Percentiles rank a stretch among this genome's conserved stretches.
phyloP scores from a whole-genome alignment of 1,140 invertebrate genomes.

The Trissolcus basalis region DNA sequence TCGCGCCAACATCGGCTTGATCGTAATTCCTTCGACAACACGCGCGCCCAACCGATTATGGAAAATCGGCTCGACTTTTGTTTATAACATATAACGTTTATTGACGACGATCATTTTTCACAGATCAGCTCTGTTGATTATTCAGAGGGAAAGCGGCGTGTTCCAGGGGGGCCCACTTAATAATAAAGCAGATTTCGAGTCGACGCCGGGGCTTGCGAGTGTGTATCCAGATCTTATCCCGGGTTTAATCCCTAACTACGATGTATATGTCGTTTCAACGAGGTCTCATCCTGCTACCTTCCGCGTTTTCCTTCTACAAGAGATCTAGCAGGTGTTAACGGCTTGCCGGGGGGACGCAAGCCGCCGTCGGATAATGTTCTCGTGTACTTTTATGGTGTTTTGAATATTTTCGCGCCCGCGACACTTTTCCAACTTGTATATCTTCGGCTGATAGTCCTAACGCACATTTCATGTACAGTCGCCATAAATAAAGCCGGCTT shows the following conservation, averaged over 20 bases:
- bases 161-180: constrained; percentile 18
- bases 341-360: constrained; percentile 32
- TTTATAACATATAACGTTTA: too few relatives aligned
- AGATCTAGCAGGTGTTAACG: constrained; percentile 72
- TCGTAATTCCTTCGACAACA: constrained; percentile 19
- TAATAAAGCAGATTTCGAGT: constrained; percentile 33
- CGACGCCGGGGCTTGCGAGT: constrained; percentile 13
- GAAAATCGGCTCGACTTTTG: constrained; percentile 3
- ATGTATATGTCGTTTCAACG: constrained; percentile 44
- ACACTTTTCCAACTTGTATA: constrained; percentile 17
- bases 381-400: constrained; percentile 45
- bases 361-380: constrained; percentile 13
- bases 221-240: constrained; percentile 47
- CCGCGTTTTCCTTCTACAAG: constrained; percentile 48
- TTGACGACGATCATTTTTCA: too few relatives aligned
- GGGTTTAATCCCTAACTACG: constrained; percentile 43
- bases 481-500: constrained; percentile 64
- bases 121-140: constrained; percentile 9
- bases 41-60: constrained; percentile 5
- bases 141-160: constrained; percentile 9
- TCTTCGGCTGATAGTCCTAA: constrained; percentile 45
- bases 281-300: constrained; percentile 22
- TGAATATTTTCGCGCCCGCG: constrained; percentile 37
- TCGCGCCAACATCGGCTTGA: constrained; percentile 9
- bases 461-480: constrained; percentile 63